Base-by-base conservation (phyloP, 2,888 invertebrate genomes). In the Aphodius sticticus region DNA sequence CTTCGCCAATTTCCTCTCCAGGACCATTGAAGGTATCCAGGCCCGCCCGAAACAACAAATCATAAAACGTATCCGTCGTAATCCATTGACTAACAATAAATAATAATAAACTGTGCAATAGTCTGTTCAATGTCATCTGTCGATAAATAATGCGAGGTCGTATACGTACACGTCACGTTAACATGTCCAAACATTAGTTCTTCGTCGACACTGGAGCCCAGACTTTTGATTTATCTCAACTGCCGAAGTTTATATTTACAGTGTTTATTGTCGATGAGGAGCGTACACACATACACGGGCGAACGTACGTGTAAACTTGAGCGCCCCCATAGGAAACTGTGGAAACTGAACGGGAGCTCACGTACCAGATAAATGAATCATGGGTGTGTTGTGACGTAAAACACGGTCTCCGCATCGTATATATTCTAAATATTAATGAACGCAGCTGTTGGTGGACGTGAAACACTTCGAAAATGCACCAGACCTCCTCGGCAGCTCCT, bases 381-480 rank as follows among this genome's bases (percentile, higher is more conserved):
- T 53, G 53, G 53, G 53, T 12, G 53, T 53, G 53, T 53, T 53
- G 74, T 74, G 74, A 74, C 74, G 74, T 35, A 74, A 37, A 74
- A 74, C 74, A 74, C 74, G 74, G 74, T 74, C 74, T 74, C 74
- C 74, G 35, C 35, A 74, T 74, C 53, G 37, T 74, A 74, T 74
- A 74, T 37, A 37, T 35, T 74, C 74, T 74, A 74, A 74, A 74
- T 74, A 74, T 74, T 74, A 74, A 74, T 74, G 74, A 74, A 37
- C 35, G 74, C 74, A 74, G 74, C 74, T 74, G 74, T 74, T 74
- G 74, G 74, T 74, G 37, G 74, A 74, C 74, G 74, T 37, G 36
- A 37, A 74, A 74, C 37, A 74, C 37, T 37, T 36, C 71, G 71
- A 16, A 71, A 53, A 53, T 53, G 53, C 53, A 53, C 53, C 53